These are phyloP conservation scores for Sarcophilus harrisii DNA, from an alignment of 2,797 vertebrate genomes.

Conservation along the genomic window DNA sequence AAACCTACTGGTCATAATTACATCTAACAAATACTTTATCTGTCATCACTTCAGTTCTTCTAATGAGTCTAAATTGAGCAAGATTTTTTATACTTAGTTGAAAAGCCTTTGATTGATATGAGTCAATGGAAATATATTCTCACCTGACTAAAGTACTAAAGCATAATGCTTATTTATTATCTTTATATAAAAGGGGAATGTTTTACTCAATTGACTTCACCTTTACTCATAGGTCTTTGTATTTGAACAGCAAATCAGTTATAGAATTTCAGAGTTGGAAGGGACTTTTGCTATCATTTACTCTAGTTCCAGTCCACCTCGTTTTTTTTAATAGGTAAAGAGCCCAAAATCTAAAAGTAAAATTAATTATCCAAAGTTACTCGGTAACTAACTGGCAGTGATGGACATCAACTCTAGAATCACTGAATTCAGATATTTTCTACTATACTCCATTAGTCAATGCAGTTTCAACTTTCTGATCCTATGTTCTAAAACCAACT, in stretches of 20 bases:
- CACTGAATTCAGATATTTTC: neutral
- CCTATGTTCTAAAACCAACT: neutral
- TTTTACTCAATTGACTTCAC: neutral
- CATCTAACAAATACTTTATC: neutral
- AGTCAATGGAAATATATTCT: neutral
- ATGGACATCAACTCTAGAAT: neutral
- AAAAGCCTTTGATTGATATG: neutral
- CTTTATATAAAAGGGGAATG: neutral
- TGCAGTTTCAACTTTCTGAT: neutral
- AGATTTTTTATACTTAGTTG: neutral
- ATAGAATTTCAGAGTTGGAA: neutral
- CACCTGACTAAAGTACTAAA: neutral
- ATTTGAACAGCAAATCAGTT: neutral
- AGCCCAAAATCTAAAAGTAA: neutral
- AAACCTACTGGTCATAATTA: neutral
- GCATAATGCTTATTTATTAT: neutral
- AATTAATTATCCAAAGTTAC: neutral
- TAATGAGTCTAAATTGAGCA: neutral
- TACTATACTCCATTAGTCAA: neutral
- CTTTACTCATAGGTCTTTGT: neutral
- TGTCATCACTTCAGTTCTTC: neutral
- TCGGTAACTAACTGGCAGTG: neutral
- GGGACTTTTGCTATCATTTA: neutral
- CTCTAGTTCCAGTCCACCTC: neutral
- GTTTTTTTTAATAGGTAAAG: neutral